phyloP scores from a whole-genome alignment of 1,140 invertebrate species.

The Papilio dardanus region DNA sequence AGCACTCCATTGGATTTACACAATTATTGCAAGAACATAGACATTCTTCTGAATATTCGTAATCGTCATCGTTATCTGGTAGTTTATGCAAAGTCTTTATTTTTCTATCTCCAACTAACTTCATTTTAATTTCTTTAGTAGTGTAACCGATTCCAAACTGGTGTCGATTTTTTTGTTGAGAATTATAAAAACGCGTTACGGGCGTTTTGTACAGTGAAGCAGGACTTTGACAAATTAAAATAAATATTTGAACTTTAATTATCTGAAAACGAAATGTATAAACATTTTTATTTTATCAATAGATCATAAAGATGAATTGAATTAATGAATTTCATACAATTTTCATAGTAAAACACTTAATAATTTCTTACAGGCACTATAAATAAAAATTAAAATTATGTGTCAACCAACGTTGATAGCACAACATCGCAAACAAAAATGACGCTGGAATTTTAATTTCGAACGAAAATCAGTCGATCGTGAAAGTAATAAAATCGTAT shows the following conservation, averaged over 20 bases:
- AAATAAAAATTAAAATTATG: background rate
- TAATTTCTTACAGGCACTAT: background rate
- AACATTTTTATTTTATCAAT: slow-evolving; percentile 6
- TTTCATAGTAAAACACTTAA: slow-evolving; percentile 12
- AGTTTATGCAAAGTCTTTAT: background rate
- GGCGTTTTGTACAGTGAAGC: slow-evolving; percentile 20
- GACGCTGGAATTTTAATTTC: slow-evolving; percentile 5
- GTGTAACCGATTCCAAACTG: slow-evolving; percentile 8
- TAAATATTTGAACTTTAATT: slow-evolving; percentile 23
- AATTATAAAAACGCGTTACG: background rate
- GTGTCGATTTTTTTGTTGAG: background rate
- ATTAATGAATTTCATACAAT: slow-evolving; percentile 8
- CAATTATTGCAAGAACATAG: slow-evolving; percentile 54
- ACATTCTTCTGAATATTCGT: slow-evolving; percentile 49
- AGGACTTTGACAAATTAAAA: slow-evolving; percentile 7
- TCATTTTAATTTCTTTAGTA: background rate
- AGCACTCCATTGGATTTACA: slow-evolving; percentile 9
- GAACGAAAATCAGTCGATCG: background rate
- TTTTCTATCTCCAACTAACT: background rate
- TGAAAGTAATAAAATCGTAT: slow-evolving; percentile 15
- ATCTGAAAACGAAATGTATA: slow-evolving; percentile 32
- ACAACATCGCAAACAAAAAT: background rate
- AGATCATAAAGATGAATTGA: background rate
- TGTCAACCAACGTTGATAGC: background rate
- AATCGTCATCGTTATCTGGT: slow-evolving; percentile 36